Evolutionary conservation across 2,797 vertebrate species (phyloP), one percentile per base, ranked within the genome.

Genomic region (Alfaro cultratus): DNA sequence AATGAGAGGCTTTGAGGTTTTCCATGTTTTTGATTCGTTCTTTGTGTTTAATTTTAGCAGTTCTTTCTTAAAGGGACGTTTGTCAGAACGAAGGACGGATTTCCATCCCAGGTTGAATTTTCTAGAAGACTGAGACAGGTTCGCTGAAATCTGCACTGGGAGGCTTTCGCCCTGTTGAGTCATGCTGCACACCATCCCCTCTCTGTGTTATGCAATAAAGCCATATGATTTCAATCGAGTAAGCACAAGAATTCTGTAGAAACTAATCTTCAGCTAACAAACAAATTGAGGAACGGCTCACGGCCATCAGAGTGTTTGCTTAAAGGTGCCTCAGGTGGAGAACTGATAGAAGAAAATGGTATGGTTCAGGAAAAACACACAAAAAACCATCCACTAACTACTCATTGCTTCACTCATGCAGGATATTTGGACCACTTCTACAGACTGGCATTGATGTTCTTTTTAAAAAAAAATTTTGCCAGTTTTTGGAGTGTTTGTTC

Each of bases 221-320:
- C 80, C 93, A 93, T 91, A 91, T 94, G 92, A 81, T 91, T 93
- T 85, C 82, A 91, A 85, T 93, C 88, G 75, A 62, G 70, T 49
- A 87, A 81, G 76, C 73, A 47, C 10, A 83, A 51, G 73, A 81
- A 77, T 90, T 90, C 78, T 85, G 53, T 74, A 87, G 82, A 87
- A 86, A 45, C 82, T 88, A 82, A 90, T 94, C 91, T 83, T 62
- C 31, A 55, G 70, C 72, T 80, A 80, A 93, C 88, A 92, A 92
- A 93, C 73, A 88, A 9, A 81, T 78, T 51, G 55, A 76, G 72
- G 75, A 73, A 71, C 36, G 62, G 74, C 67, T 67, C 64, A 45
- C 76, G 78, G 60, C 85, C 57, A 60, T 43, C 43, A 67, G 18
- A 83, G 73, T 80, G 85, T 92, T 92, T 93, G 78, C 73, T 86